These are phyloP conservation scores for Stictocephala bisonia DNA, from an alignment of 2,888 invertebrate genomes.

Conservation along the genomic window DNA sequence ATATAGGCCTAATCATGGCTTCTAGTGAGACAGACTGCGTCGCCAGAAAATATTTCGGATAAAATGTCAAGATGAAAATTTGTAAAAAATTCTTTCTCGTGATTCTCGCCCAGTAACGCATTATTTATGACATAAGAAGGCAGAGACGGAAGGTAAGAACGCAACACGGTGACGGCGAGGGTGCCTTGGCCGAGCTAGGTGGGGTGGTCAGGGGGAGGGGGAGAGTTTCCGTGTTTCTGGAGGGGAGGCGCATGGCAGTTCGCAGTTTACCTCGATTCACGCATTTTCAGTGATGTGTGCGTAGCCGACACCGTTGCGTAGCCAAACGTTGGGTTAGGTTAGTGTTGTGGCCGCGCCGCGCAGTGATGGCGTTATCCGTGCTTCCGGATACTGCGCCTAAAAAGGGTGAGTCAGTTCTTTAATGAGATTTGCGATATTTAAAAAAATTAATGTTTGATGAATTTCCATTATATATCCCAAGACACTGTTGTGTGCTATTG, in stretches of 20 bases:
- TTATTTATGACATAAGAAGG: no score
- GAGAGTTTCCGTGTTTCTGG: slow-evolving; percentile 42
- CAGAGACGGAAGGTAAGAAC: not conserved
- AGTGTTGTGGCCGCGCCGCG: not conserved
- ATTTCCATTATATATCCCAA: no score
- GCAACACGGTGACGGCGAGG: slow-evolving; percentile 15
- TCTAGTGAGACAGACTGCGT: no score
- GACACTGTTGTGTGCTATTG: no score
- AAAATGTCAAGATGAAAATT: no score
- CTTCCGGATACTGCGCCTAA: slow-evolving; percentile 46
- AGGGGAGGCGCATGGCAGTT: slow-evolving; percentile 5
- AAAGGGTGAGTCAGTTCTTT: slow-evolving; percentile 43
- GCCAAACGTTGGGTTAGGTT: slow-evolving; percentile 15
- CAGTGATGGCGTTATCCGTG: slow-evolving; percentile 44
- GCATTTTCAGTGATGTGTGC: slow-evolving; percentile 44
- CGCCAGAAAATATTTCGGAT: no score
- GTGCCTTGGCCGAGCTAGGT: not conserved
- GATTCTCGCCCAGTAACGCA: no score
- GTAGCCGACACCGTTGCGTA: slow-evolving; percentile 15
- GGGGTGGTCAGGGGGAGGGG: not conserved
- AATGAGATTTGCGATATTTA: no score
- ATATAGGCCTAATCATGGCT: no score
- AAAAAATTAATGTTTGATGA: no score
- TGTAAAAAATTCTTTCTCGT: no score
- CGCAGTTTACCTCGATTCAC: slow-evolving; percentile 39